Conservation (phyloP, 1,140 invertebrate genomes). For the Bombus superbus region DNA sequence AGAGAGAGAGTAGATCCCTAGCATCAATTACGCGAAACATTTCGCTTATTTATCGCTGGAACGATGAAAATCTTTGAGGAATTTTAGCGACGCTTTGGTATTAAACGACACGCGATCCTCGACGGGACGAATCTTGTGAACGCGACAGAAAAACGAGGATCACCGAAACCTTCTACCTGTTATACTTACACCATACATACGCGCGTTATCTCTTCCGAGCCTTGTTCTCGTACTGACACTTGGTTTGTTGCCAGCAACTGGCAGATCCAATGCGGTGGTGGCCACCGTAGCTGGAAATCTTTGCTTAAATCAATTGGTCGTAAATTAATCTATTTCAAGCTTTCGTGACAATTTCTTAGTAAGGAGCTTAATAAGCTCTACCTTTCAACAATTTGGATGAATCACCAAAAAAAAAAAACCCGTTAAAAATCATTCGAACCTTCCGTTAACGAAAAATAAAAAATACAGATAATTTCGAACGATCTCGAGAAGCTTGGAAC, state of each 20-base stretch:
- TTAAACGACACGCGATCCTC: neutral
- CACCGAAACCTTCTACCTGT: too few species aligned
- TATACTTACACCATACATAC: neutral
- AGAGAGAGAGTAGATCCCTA: neutral
- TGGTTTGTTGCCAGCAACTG: too few species aligned
- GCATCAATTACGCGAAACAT: constrained; percentile 22
- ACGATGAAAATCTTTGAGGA: neutral
- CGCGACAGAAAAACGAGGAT: constrained; percentile 1
- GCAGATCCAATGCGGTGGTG: too few species aligned
- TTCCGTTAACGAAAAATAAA: neutral
- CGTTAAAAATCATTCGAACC: neutral
- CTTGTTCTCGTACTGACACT: neutral
- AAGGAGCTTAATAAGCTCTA: too few species aligned
- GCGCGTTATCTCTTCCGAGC: neutral
- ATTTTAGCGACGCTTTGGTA: neutral
- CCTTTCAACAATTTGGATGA: too few species aligned
- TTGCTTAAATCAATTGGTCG: neutral
- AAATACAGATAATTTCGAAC: neutral
- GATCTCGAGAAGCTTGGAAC: neutral
- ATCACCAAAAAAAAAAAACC: too few species aligned
- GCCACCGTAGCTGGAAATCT: neutral
- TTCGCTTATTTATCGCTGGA: neutral
- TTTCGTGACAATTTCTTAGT: too few species aligned
- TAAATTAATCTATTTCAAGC: neutral
- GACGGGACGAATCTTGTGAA: neutral